Evolutionary conservation across 2,888 invertebrate genomes (phyloP), one percentile per base, ranked within the genome.

Genomic region (Drosophila vallismaia): DNA sequence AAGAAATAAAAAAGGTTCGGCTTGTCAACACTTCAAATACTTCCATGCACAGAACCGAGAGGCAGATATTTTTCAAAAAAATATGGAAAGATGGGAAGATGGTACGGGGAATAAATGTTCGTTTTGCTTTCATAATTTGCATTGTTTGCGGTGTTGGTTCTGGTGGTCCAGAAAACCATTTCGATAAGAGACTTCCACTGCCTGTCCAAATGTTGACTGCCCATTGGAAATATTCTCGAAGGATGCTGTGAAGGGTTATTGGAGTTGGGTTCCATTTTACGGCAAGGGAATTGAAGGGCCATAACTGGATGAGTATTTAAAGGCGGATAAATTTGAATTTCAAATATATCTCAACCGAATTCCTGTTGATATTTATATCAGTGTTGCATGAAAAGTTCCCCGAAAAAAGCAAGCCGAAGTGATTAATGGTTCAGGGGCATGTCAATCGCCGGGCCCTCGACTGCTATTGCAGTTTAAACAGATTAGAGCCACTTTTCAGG

Each of bases 351-450:
- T 6, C n/a, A n/a, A 10, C n/a, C n/a, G 33, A 33, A 33, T 33
- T 33, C 33, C 33, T 33, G 10, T 12, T 6, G 36, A n/a, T 36
- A 29, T 5, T 48, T 60, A 7, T 53, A 14, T 24, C 56, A 53
- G 42, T 58, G 58, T n/a, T 36, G n/a, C n/a, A n/a, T 44, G 31
- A 58, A 58, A 45, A 57, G 63, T 26, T 19, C 10, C 36, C 19
- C 19, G 19, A 26, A 8, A 31, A 64, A 50, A 31, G 66, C 19
- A 38, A 31, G n/a, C 26, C 79, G 69, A 74, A 84, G 86, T 83
- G 82, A 83, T 83, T 83, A 86, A 83, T 83, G 85, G 82, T 84
- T 84, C 85, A 83, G 44, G 70, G 78, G 71, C 84, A 83, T 83
- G 82, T 83, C 86, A 84, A 86, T 84, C 84, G 51, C 52, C 56